Evolutionary conservation across 2,888 invertebrate genomes (phyloP), one percentile per base, ranked within the genome.

Genomic region (Oithona nana): DNA sequence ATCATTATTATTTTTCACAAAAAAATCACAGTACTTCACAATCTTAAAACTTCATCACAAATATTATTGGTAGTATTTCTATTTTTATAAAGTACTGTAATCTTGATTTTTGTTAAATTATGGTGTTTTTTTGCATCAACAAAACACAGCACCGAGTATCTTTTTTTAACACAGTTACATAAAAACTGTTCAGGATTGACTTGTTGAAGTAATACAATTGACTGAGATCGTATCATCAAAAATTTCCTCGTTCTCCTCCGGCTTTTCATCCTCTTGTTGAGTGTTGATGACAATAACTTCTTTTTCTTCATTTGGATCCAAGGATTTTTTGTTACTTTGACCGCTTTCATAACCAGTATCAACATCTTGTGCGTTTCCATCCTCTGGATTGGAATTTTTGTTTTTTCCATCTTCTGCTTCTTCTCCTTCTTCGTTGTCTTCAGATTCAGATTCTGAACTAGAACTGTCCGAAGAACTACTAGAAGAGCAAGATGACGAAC

Each of bases 271-370:
- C 39, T 39, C 39, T 39, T 39, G 8, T 16, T 11, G 8, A 16
- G 39, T 39, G 16, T 6, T 11, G n/a, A 24, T 26, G 39, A 39
- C 39, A 16, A 16, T 11, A 16, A 39, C 39, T 16, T 39, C 39
- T 39, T 39, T 39, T 16, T 39, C 39, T 16, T 39, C 39, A 39
- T 39, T 39, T 6, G 39, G 39, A 11, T 39, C 39, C 6, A 39
- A 11, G 16, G 8, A 6, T 11, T 16, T 16, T 6, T 39, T 39
- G 39, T 39, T 39, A 4, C 48, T 54, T 28, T 54, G 54, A 29
- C 78, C 76, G 71, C 78, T 78, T 66, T 79, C 79, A 73, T 78
- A 79, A 69, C 79, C 82, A 3, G 81, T 81, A 70, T 82, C 81
- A n/a, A n/a, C n/a, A 39, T 39, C 39, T 24, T 56, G 52, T 24